These are phyloP conservation scores for Xenopus laevis DNA, from an alignment of 2,113 vertebrate genomes.

Conservation along the genomic window DNA sequence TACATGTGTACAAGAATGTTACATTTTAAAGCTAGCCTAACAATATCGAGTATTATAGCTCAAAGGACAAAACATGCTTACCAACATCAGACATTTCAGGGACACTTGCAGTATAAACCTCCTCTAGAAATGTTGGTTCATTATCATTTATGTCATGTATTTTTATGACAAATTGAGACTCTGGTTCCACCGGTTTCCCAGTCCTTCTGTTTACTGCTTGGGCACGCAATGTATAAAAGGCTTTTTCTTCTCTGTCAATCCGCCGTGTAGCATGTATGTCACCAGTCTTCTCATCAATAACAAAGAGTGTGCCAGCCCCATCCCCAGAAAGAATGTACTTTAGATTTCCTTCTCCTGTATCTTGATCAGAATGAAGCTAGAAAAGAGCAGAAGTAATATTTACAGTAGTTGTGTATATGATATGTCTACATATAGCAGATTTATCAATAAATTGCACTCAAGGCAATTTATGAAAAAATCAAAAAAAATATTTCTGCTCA, in stretches of 20 bases:
- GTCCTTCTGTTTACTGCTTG: conserved; percentile 79
- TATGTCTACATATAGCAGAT: too few species aligned
- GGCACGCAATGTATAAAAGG: conserved; percentile 74
- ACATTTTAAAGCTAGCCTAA: not conserved
- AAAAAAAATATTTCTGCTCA: too few species aligned
- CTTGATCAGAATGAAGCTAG: conserved; percentile 78
- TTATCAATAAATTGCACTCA: too few species aligned
- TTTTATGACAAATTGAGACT: conserved; percentile 80
- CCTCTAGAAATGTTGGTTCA: conserved; percentile 74
- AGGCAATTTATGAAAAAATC: too few species aligned
- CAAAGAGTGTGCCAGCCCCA: conserved; percentile 77
- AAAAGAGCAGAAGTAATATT: conserved; percentile 12
- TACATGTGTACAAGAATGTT: too few species aligned
- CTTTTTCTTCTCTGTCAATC: conserved; percentile 78
- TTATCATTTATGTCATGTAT: conserved; percentile 82
- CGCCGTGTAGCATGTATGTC: conserved; percentile 78
- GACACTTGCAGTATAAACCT: conserved; percentile 72
- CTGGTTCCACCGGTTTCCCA: conserved; percentile 72
- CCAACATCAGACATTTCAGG: conserved; percentile 80
- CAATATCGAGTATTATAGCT: not conserved
- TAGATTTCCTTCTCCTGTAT: conserved; percentile 75
- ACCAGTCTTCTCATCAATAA: conserved; percentile 79
- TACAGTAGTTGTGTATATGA: too few species aligned
- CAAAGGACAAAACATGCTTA: conserved; percentile 57
- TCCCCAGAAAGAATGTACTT: conserved; percentile 80